Evolutionary conservation across 2,888 invertebrate genomes (phyloP).

Genomic region (Drosophila sordidapex): DNA sequence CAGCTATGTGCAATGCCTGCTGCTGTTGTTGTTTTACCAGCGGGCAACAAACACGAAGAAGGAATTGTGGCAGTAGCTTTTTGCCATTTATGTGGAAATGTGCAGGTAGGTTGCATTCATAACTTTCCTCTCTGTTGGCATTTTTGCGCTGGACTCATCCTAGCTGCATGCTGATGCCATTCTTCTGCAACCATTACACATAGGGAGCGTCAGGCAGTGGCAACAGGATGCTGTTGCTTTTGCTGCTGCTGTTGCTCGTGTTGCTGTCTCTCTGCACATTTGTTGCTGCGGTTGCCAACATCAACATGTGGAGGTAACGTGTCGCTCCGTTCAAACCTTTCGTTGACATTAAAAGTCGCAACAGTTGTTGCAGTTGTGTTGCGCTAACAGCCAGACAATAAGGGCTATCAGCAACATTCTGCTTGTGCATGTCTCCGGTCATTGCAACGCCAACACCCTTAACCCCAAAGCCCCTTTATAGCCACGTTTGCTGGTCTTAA

Average conservation of each 20-base stretch:
- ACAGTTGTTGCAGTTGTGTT: constrained; percentile 60
- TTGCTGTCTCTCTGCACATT: constrained; percentile 62
- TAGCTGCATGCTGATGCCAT: constrained; percentile 23
- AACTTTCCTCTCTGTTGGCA: constrained; percentile 49
- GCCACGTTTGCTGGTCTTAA: constrained; percentile 43
- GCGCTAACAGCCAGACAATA: constrained; percentile 65
- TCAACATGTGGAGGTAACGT: constrained; percentile 55
- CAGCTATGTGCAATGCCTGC: not conserved
- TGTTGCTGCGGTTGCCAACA: constrained; percentile 75
- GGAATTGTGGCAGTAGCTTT: constrained; percentile 42
- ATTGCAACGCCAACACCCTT: constrained; percentile 2
- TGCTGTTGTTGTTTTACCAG: constrained; percentile 30
- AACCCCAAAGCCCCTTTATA: not conserved
- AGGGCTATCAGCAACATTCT: constrained; percentile 65
- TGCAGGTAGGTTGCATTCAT: constrained; percentile 74
- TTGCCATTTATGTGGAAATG: constrained; percentile 57
- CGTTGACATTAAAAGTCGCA: constrained; percentile 75
- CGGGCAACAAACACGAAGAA: constrained; percentile 26
- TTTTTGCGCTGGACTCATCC: constrained; percentile 16
- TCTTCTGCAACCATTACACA: constrained; percentile 69
- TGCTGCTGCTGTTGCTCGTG: constrained; percentile 30
- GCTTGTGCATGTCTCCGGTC: constrained; percentile 28
- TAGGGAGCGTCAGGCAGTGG: constrained; percentile 67
- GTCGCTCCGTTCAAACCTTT: constrained; percentile 8
- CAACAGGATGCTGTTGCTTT: constrained; percentile 42